phyloP scores from a whole-genome alignment of 2,797 vertebrate genomes.

The Aphelocoma californica region DNA sequence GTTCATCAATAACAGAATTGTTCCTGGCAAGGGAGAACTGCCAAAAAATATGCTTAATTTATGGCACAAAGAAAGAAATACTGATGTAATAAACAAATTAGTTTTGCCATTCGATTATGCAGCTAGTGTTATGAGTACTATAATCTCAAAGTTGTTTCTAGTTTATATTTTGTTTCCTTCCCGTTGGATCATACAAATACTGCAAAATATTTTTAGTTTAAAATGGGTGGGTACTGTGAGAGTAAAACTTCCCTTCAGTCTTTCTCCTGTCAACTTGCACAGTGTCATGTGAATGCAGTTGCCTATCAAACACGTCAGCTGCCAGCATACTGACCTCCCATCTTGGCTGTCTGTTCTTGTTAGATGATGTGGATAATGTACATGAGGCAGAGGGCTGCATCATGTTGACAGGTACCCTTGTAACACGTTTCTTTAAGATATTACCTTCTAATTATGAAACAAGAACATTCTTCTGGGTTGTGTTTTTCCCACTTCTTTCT shows the following conservation, averaged over 20 bases:
- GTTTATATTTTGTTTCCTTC: background rate
- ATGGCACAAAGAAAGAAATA: constrained; percentile 44
- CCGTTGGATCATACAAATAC: background rate
- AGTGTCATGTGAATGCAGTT: background rate
- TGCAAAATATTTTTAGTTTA: background rate
- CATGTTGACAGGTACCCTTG: background rate
- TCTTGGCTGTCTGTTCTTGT: background rate
- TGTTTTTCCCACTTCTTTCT: background rate
- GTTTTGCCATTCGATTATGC: background rate
- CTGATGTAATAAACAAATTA: constrained; percentile 13
- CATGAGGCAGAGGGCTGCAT: background rate
- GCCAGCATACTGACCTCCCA: background rate
- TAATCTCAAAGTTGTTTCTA: constrained; percentile 17
- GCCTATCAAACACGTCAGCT: background rate
- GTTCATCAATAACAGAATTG: constrained; percentile 40
- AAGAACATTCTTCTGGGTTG: background rate
- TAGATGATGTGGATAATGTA: background rate
- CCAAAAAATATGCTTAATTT: constrained; percentile 43
- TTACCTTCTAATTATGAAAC: background rate
- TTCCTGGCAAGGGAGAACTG: constrained; percentile 18
- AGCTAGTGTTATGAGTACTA: background rate
- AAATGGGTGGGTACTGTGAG: background rate
- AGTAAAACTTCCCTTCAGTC: background rate
- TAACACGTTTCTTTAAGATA: background rate
- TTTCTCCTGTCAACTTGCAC: background rate